Evolutionary conservation across 1,140 invertebrate genomes (phyloP).

Genomic region (Drosophila dunni): DNA sequence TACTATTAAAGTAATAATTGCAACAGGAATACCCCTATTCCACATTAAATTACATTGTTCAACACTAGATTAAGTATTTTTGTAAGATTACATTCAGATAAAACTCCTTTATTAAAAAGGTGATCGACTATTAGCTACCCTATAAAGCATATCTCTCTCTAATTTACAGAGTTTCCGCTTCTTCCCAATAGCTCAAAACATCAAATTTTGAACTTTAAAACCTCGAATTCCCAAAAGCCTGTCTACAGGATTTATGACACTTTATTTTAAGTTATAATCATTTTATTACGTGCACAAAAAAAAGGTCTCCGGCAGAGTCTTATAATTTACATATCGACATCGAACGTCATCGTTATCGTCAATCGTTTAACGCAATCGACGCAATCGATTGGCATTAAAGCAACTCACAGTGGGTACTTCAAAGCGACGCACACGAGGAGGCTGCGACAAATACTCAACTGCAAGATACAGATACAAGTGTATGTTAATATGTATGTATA

Average conservation of each 20-base stretch:
- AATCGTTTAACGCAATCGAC: slow-evolving; percentile 6
- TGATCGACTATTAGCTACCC: no score
- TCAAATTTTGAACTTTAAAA: background rate
- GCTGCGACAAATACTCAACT: slow-evolving; percentile 57
- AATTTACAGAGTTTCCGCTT: no score
- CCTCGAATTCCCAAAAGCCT: no score
- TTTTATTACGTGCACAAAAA: slow-evolving; percentile 56
- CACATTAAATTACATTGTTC: no score
- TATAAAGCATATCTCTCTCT: no score
- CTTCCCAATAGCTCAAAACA: no score
- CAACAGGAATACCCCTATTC: no score
- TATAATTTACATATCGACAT: background rate
- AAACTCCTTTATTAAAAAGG: no score
- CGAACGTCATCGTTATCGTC: slow-evolving; percentile 3
- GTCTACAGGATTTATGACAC: no score
- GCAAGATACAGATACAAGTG: background rate
- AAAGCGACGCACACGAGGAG: slow-evolving; percentile 56
- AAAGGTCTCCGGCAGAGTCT: background rate
- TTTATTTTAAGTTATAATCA: background rate
- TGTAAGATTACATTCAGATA: no score
- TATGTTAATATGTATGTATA: background rate
- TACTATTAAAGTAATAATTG: no score
- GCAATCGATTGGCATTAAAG: slow-evolving; percentile 31
- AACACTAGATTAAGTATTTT: no score
- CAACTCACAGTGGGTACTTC: slow-evolving; percentile 56